phyloP scores from a whole-genome alignment of 2,888 invertebrate species.

The Caenorhabditis wallacei region DNA sequence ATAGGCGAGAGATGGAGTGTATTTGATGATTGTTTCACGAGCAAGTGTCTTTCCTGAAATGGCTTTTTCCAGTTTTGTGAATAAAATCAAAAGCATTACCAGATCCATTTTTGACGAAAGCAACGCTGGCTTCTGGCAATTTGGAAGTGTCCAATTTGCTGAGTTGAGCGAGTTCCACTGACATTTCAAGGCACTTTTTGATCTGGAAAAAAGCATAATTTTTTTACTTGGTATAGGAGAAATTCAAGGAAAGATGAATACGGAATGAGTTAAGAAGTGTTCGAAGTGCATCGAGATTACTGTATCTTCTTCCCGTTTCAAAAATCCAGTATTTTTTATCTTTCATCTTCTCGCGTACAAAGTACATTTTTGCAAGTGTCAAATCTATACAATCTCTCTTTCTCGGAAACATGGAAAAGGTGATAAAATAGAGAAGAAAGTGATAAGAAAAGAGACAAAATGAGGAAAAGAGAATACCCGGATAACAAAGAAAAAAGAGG shows the following conservation, averaged over 20 bases:
- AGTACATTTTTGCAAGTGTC: slow-evolving; percentile 31
- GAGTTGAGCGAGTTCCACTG: slow-evolving; percentile 41
- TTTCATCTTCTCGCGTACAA: slow-evolving; percentile 8
- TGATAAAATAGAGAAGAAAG: slow-evolving; percentile 19
- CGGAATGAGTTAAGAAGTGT: no score
- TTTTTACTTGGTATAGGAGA: not conserved
- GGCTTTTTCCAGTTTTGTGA: no score
- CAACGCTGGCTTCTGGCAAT: slow-evolving; percentile 56
- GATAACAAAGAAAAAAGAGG: slow-evolving; percentile 28
- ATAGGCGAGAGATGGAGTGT: slow-evolving; percentile 79
- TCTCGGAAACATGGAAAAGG: slow-evolving; percentile 23
- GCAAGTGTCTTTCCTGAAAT: slow-evolving; percentile 78
- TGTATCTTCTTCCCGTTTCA: no score
- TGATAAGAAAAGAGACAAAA: slow-evolving; percentile 1
- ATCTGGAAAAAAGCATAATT: slow-evolving; percentile 2
- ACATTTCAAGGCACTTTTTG: slow-evolving; percentile 11
- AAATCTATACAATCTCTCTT: slow-evolving; percentile 17
- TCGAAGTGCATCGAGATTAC: no score
- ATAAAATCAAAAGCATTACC: no score
- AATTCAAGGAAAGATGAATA: not conserved
- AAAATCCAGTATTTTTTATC: not conserved
- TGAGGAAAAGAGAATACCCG: slow-evolving; percentile 17
- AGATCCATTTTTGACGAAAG: slow-evolving; percentile 37
- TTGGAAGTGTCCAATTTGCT: slow-evolving; percentile 38
- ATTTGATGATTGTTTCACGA: slow-evolving; percentile 78